Conservation (phyloP, 2,888 invertebrate genomes). For the Neoitamus cyanurus region DNA sequence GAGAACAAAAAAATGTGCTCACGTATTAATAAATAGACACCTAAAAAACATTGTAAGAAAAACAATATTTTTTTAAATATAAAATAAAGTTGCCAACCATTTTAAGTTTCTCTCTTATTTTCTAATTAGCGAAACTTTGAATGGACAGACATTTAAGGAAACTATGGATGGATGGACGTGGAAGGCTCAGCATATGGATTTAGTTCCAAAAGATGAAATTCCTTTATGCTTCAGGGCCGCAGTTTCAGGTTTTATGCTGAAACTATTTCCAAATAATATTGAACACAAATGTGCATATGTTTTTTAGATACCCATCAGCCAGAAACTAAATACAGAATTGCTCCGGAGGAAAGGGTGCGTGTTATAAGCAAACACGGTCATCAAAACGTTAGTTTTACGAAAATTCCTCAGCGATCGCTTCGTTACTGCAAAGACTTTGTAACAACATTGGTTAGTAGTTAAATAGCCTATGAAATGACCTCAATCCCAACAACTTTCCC, state of each 20-base stretch:
- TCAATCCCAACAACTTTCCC: conserved; percentile 67
- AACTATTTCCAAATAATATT: not conserved
- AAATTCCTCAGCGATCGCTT: conserved; percentile 73
- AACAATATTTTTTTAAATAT: too few relatives aligned
- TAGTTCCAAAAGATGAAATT: not conserved
- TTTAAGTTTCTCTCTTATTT: not conserved
- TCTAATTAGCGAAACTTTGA: not conserved
- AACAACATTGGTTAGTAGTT: conserved; percentile 83
- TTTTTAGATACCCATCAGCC: not conserved
- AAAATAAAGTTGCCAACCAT: too few relatives aligned
- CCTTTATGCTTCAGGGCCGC: too few relatives aligned
- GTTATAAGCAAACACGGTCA: conserved; percentile 64
- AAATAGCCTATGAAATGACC: not conserved
- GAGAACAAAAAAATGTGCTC: too few relatives aligned
- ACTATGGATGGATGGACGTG: not conserved
- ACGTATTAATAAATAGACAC: too few relatives aligned
- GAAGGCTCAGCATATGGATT: not conserved
- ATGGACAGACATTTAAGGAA: not conserved
- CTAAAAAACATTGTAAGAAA: too few relatives aligned
- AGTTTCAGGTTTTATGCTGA: not conserved
- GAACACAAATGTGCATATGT: not conserved
- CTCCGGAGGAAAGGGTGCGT: conserved; percentile 51
- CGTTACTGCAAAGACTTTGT: conserved; percentile 85
- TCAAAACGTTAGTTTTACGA: conserved; percentile 61
- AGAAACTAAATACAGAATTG: not conserved